These are phyloP conservation scores for Typhlichthys subterraneus DNA, from an alignment of 2,797 vertebrate genomes.

Conservation along the genomic window DNA sequence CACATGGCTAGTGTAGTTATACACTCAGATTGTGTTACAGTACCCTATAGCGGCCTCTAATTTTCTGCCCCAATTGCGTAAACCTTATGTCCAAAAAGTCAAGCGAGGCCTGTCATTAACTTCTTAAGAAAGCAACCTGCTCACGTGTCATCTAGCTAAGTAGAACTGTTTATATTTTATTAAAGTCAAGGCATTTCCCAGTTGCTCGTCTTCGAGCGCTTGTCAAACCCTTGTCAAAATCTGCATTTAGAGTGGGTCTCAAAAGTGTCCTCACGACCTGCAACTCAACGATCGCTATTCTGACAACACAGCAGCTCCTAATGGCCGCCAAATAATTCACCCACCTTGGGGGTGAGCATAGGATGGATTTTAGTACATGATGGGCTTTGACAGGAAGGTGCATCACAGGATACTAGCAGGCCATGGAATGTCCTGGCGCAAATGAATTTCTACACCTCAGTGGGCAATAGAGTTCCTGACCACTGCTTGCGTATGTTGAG, in stretches of 20 bases:
- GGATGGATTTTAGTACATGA: slow-evolving; percentile 27
- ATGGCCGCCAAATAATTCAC: slow-evolving; percentile 66
- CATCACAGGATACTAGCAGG: slow-evolving; percentile 12
- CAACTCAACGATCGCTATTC: slow-evolving; percentile 33
- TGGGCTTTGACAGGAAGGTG: slow-evolving; percentile 43
- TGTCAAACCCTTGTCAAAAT: slow-evolving; percentile 66
- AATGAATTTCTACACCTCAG: no score
- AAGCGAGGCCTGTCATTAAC: neutral
- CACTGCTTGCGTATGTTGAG: slow-evolving; percentile 30
- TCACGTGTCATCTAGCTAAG: slow-evolving; percentile 50
- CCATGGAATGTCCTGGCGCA: no score
- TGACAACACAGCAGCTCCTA: slow-evolving; percentile 34
- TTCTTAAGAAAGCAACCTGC: slow-evolving; percentile 10
- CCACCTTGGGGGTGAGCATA: slow-evolving; percentile 25
- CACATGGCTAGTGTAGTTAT: no score
- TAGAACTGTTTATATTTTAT: slow-evolving; percentile 59
- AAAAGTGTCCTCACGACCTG: slow-evolving; percentile 42
- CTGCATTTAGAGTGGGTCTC: slow-evolving; percentile 67
- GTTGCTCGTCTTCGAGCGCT: slow-evolving; percentile 38
- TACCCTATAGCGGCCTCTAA: no score
- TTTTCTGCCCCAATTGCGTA: no score
- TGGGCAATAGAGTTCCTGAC: slow-evolving; percentile 12
- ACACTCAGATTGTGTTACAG: neutral
- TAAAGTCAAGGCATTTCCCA: slow-evolving; percentile 52
- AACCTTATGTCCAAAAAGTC: neutral